Conservation (phyloP, 2,888 invertebrate species). For the Odontocolon sp. region DNA sequence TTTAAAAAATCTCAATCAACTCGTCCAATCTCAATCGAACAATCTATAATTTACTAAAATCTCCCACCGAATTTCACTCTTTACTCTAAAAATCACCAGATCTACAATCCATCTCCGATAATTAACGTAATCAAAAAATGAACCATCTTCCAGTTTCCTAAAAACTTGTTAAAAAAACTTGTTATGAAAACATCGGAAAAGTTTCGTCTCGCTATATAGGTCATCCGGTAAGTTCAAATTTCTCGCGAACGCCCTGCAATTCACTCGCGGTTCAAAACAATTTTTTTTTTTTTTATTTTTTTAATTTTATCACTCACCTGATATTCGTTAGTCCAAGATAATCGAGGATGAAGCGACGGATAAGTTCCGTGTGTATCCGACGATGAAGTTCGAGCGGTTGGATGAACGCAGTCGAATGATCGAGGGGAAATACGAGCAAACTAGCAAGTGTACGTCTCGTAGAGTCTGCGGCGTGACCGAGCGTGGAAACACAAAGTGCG, state of each 20-base stretch:
- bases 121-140: conserved; percentile 31
- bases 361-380: conserved; percentile 14
- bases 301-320: conserved; percentile 42
- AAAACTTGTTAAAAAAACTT: conserved; percentile 34
- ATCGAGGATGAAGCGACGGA: conserved; percentile 31
- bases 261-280: conserved; percentile 14
- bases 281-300: neutral
- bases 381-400: conserved; percentile 13
- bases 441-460: conserved; percentile 41
- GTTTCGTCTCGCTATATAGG: conserved; percentile 13
- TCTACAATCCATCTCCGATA: conserved; percentile 12
- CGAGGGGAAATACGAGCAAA: conserved; percentile 31
- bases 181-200: conserved; percentile 7
- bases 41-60: neutral
- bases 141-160: neutral
- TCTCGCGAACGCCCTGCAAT: neutral
- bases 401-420: conserved; percentile 4
- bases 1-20: no score
- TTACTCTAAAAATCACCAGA: neutral
- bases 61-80: neutral
- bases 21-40: no score
- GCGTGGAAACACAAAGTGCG: conserved; percentile 76
- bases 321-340: conserved; percentile 53
- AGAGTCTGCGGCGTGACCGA: conserved; percentile 68
- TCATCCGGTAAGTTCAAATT: neutral